These are phyloP conservation scores for Luidia sarsii DNA, from an alignment of 53 echinoderm and acorn worm species.

Conservation along the genomic window DNA sequence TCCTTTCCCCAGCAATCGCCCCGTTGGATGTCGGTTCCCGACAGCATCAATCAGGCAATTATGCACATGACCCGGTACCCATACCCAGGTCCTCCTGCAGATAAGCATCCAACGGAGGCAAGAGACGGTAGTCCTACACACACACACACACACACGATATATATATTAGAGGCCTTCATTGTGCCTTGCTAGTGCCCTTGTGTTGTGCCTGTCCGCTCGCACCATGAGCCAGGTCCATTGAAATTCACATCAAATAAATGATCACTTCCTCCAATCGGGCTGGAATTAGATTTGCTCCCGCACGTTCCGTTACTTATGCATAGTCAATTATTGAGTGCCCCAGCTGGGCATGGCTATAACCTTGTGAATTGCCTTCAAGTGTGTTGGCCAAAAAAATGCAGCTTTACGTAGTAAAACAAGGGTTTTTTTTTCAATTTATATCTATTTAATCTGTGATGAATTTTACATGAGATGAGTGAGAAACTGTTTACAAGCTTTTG, in stretches of 20 bases:
- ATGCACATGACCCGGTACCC: constrained; percentile 54
- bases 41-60: constrained; percentile 63
- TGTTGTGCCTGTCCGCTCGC: neutral
- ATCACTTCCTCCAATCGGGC: neutral
- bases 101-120: too few species aligned
- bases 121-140: too few species aligned
- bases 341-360: too few species aligned
- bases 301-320: constrained; percentile 15
- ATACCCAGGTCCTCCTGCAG: neutral
- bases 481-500: neutral
- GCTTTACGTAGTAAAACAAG: too few species aligned
- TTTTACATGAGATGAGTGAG: neutral
- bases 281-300: constrained; percentile 10
- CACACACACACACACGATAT: too few species aligned
- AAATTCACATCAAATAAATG: constrained; percentile 26
- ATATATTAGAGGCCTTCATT: constrained; percentile 21
- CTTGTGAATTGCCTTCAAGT: too few species aligned
- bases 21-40: constrained; percentile 53
- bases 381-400: too few species aligned
- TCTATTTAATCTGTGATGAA: neutral
- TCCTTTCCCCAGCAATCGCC: constrained; percentile 30
- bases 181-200: constrained; percentile 7
- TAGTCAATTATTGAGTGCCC: neutral
- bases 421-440: neutral
- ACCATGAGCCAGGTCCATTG: constrained; percentile 17